Conservation (phyloP, 37 sponge, comb jelly and placozoan genomes). For the Beroe ovata region DNA sequence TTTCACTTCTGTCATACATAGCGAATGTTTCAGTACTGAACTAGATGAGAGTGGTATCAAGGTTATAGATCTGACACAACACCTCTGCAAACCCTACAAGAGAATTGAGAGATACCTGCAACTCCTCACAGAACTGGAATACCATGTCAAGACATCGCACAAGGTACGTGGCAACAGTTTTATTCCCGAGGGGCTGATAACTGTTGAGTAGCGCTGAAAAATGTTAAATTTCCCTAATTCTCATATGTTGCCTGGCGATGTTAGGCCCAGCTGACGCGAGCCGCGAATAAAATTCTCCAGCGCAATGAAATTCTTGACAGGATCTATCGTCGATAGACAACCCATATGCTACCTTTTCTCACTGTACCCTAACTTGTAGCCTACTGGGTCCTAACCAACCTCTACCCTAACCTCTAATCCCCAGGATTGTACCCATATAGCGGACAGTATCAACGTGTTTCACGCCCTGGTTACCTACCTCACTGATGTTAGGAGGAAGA, state of each 20-base stretch:
- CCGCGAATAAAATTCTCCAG: no score
- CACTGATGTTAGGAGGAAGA: slow-evolving; percentile 44
- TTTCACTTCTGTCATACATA: no score
- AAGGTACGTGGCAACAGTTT: no score
- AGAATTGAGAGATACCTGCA: slow-evolving; percentile 10
- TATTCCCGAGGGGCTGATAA: no score
- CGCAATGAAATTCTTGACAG: no score
- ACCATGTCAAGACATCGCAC: slow-evolving; percentile 50
- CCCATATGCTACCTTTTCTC: no score
- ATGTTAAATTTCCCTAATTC: no score
- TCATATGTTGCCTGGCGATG: no score
- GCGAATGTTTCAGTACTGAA: not conserved
- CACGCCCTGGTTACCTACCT: slow-evolving; percentile 44
- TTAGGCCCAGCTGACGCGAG: no score
- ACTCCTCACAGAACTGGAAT: slow-evolving; percentile 43
- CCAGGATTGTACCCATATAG: not conserved
- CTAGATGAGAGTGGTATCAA: slow-evolving; percentile 15
- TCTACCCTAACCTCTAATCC: not conserved
- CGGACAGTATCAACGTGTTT: slow-evolving; percentile 59
- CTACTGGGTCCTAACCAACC: not conserved
- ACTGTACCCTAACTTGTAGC: no score
- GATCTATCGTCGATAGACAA: no score
- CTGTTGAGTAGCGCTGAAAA: no score
- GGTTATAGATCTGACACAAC: slow-evolving; percentile 27
- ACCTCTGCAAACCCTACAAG: slow-evolving; percentile 54